Conservation (phyloP, 2,888 invertebrate genomes). For the Idaea aversata region DNA sequence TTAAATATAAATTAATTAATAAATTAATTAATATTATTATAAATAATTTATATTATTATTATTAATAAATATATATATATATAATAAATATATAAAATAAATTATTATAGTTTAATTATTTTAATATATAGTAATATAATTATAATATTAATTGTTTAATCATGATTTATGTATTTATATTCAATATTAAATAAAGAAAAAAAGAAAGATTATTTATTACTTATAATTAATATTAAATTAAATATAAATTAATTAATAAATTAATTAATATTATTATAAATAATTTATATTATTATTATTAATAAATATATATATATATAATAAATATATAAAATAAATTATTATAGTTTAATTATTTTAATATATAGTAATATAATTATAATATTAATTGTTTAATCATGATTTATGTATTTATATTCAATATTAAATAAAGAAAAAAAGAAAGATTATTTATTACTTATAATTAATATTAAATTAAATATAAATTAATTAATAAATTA, state of each 20-base stretch:
- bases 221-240: slow-evolving; percentile 30
- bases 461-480: background rate
- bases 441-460: background rate
- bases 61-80: slow-evolving; percentile 14
- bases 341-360: too few species aligned
- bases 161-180: slow-evolving; percentile 29
- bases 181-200: slow-evolving; percentile 34
- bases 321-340: slow-evolving; percentile 19
- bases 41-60: too few species aligned
- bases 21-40: too few species aligned
- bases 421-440: background rate
- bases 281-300: too few species aligned
- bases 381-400: slow-evolving; percentile 14
- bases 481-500: slow-evolving; percentile 8
- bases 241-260: slow-evolving; percentile 35
- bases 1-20: too few species aligned
- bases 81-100: slow-evolving; percentile 21
- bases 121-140: background rate
- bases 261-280: slow-evolving; percentile 11
- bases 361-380: slow-evolving; percentile 14
- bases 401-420: slow-evolving; percentile 25
- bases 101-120: background rate
- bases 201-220: slow-evolving; percentile 6
- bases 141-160: slow-evolving; percentile 27
- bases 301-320: slow-evolving; percentile 21